These are phyloP conservation scores for Cephalotes varians DNA, from an alignment of 2,888 invertebrate genomes.

Conservation along the genomic window DNA sequence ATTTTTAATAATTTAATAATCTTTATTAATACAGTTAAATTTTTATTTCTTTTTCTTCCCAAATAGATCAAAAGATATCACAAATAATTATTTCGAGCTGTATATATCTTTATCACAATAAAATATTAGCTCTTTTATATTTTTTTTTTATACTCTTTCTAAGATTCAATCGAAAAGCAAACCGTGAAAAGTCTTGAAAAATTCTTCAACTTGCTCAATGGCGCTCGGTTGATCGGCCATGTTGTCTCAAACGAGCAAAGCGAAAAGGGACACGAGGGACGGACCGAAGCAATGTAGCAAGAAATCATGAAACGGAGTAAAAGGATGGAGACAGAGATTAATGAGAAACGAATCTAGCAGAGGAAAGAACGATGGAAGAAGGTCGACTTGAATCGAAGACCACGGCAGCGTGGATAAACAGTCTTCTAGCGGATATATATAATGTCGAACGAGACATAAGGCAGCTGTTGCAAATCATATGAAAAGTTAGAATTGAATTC, in stretches of 20 bases:
- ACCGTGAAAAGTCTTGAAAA: conserved; percentile 68
- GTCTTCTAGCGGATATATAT: conserved; percentile 57
- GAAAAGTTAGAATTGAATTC: conserved; percentile 76
- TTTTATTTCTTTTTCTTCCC: not conserved
- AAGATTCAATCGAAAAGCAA: not conserved
- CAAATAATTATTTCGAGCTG: not conserved
- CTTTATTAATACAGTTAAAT: not conserved
- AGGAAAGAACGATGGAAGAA: conserved; percentile 49
- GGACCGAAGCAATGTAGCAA: conserved; percentile 73
- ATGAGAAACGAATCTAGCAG: conserved; percentile 79
- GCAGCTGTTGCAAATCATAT: conserved; percentile 53
- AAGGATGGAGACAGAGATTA: conserved; percentile 81
- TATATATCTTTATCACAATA: not conserved
- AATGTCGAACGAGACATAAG: conserved; percentile 47
- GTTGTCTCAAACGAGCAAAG: conserved; percentile 65
- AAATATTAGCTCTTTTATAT: not conserved
- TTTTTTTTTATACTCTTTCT: conserved; percentile 6
- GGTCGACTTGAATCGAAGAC: conserved; percentile 57
- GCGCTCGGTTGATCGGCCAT: conserved; percentile 71
- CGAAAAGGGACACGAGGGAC: conserved; percentile 65
- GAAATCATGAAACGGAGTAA: conserved; percentile 80
- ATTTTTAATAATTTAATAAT: not conserved
- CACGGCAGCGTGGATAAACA: conserved; percentile 50
- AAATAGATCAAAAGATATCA: not conserved
- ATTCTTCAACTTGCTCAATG: conserved; percentile 67